phyloP scores from a whole-genome alignment of 2,113 vertebrate species.

The Bucco capensis region DNA sequence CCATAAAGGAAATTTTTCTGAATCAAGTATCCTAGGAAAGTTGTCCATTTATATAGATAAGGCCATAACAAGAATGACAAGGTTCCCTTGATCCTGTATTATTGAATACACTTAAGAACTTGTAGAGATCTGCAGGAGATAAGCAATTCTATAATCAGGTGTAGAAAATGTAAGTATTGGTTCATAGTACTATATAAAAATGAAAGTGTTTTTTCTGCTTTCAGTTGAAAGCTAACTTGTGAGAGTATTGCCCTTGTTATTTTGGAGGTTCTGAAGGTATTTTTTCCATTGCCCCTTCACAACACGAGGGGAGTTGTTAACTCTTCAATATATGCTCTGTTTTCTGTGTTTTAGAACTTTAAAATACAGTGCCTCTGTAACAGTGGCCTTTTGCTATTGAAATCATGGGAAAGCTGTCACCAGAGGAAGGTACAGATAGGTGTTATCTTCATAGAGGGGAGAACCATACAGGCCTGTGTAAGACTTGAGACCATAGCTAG shows the following conservation, averaged over 20 bases:
- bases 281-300: neutral
- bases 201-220: neutral
- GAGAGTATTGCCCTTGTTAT: neutral
- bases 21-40: neutral
- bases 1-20: neutral
- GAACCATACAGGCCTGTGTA: fast-evolving
- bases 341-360: neutral
- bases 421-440: neutral
- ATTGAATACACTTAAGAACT: neutral
- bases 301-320: neutral
- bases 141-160: neutral
- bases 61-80: neutral
- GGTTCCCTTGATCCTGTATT: neutral
- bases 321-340: neutral
- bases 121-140: neutral
- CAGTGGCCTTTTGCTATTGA: neutral
- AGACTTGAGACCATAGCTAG: neutral
- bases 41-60: neutral
- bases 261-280: neutral
- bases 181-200: neutral
- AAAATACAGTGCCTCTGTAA: neutral
- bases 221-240: neutral
- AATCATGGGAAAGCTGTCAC: neutral
- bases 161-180: neutral
- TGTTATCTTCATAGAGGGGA: neutral